Base-by-base conservation (phyloP, 2,797 vertebrate genomes). In the Uromys caudimaculatus region DNA sequence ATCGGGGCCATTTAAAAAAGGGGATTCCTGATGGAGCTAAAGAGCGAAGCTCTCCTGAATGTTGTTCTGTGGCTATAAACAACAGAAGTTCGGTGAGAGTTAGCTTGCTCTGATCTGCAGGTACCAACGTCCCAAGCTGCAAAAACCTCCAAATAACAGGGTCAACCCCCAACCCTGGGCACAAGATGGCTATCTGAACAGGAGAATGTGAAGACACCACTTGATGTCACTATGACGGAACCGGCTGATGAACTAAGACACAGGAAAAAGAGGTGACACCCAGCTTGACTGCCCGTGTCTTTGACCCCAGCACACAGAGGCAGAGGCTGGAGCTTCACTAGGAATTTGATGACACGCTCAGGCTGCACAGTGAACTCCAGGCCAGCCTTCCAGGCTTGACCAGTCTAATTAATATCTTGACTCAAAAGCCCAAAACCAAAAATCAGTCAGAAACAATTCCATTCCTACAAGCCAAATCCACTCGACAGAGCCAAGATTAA, bases 131-230 rank as follows among this genome's bases (percentile, higher is more conserved):
- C 58, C 96, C 78, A 32, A 94, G 71, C 75, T 89, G 95, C 86
- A 91, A 76, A n/a, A 87, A 84, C 77, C 95, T 92, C 95, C 96
- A 97, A 92, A 85, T 56, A 95, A 76, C 84, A 95, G 92, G 32
- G 96, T 97, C 35, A 29, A 64, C 11, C 62, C 35, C 67, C 67
- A 7, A 69, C 78, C 96, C 92, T 35, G 24, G 67, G 93, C 96
- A 94, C 96, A 96, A 98, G 94, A 87, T 94, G 97, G 97, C 97
- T 73, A 96, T 93, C 96, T 82, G 81, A 97, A 97, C 87, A 95
- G 97, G 92, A 96, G 88, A 92, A 93, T 64, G 81, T 94, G 91
- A 95, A 95, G 97, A 75, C 6, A 69, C 0, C 50, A 38, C 23
- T 38, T 27, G 10, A 11, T 3, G 35, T 71, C 50, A 71, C 9